Base-by-base conservation (phyloP, 35 echinoderm and acorn worm species). In the Strongylocentrotus purpuratus region DNA sequence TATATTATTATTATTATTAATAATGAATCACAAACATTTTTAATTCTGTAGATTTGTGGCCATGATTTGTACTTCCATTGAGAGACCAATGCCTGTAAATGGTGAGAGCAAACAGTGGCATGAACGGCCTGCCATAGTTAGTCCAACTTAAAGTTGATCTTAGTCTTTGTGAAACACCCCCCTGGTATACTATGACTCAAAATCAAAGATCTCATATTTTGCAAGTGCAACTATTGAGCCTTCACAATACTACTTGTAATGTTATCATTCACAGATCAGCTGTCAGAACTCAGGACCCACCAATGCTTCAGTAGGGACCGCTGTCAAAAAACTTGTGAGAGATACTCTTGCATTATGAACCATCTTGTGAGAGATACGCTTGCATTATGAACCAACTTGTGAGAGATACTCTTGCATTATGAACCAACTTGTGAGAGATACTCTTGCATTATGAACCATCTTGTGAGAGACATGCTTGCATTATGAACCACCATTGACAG, bases 261-360 rank as follows among this genome's bases (percentile, higher is more conserved):
- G 70, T 85, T 31, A 20, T 85, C 31, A 25, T 41, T 33, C 11
- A 45, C 95, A 98, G 97, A 97, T 98, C 41, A 95, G 93, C 31
- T 96, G 86, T 86, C 96, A 97, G 95, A 97, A 96, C 15, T 99
- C 98, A 31, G 97, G 96, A 87, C 98, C 98, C 11, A 94, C 96
- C 31, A 99, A 99, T 90, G 95, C 97, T 86, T 99, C 98, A 3
- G 96, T 99, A 32, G 98, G 97, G 70, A 97, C 98, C 18, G 96
- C 98, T n/a, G 96, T 99, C 17, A 95, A 94, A 47, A 99, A 99
- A 94, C 92, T 99, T n/a, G 86, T 99, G 12, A 91, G 97, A 88
- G 98, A 99, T 59, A 99, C 98, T 0, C 94, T 99, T 46, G 98
- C 98, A 48, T 87, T 97, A 85, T 97, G 95, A 96, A 90, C 88